A percentile compares a stretch with the other conserved stretches of the same genome.
Conservation (phyloP, 2,888 invertebrate genomes). For the Thera obeliscata region DNA sequence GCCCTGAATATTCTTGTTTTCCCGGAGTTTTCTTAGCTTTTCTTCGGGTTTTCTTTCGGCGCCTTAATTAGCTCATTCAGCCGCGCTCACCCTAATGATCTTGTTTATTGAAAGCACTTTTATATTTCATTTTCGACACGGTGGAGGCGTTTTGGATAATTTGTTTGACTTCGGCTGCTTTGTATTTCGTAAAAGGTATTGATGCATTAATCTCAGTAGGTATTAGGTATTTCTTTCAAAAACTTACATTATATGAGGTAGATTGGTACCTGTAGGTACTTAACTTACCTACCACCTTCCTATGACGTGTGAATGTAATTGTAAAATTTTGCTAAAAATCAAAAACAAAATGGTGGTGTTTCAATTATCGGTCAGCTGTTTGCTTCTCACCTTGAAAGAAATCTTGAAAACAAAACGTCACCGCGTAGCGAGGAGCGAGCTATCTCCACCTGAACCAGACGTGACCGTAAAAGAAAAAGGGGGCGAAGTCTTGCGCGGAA, state of each 20-base stretch:
- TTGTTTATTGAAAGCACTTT: conserved; percentile 81
- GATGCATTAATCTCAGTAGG: neutral
- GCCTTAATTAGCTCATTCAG: conserved; percentile 84
- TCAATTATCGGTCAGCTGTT: conserved; percentile 10
- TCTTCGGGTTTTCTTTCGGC: conserved; percentile 81
- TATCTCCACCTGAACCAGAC: conserved; percentile 72
- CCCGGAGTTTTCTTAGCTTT: conserved; percentile 80
- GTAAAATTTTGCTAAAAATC: neutral
- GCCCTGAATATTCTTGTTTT: conserved; percentile 81
- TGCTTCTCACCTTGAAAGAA: conserved; percentile 9
- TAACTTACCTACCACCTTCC: too few relatives aligned
- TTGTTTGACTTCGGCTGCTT: conserved; percentile 15
- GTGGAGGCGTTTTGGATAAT: conserved; percentile 41
- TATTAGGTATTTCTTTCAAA: neutral
- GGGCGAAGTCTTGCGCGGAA: conserved; percentile 74
- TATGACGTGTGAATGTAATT: too few relatives aligned
- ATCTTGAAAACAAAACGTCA: conserved; percentile 41
- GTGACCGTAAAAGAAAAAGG: conserved; percentile 83
- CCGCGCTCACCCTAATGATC: conserved; percentile 67
- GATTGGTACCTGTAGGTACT: too few relatives aligned
- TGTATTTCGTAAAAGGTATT: neutral
- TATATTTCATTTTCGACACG: conserved; percentile 73
- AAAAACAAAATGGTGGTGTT: neutral
- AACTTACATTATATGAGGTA: too few relatives aligned
- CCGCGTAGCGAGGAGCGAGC: conserved; percentile 51